Evolutionary conservation across 92 coral and sea anemone species (phyloP).

Genomic region (Parazoanthus swiftii): DNA sequence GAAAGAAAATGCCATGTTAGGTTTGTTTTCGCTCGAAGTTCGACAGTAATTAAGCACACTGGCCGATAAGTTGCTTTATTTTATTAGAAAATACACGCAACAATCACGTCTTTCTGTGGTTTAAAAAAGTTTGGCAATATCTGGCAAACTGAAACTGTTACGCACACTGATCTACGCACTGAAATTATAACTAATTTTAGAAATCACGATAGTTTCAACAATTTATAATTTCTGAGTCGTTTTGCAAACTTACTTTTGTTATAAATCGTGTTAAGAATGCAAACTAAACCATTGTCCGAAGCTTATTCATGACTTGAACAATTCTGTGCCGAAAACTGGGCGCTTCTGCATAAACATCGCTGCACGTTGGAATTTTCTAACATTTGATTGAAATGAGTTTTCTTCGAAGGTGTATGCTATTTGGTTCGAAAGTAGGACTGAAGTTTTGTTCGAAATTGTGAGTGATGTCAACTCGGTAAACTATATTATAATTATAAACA

Average conservation of each 20-base stretch:
- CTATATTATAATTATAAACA: constrained; percentile 12
- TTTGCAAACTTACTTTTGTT: constrained; percentile 10
- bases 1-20: background rate
- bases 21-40: constrained; percentile 14
- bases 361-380: background rate
- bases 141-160: constrained; percentile 7
- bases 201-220: constrained; percentile 9
- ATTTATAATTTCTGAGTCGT: constrained; percentile 12
- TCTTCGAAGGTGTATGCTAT: constrained; percentile 27
- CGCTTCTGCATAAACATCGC: constrained; percentile 7
- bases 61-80: constrained; percentile 20
- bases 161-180: constrained; percentile 13
- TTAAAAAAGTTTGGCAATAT: background rate
- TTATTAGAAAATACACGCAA: constrained; percentile 7
- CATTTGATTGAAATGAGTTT: constrained; percentile 25
- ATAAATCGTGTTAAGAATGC: background rate
- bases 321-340: constrained; percentile 12
- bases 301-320: constrained; percentile 8
- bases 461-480: constrained; percentile 4
- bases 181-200: constrained; percentile 3
- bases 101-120: constrained; percentile 15
- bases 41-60: constrained; percentile 2
- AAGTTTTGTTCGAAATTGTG: constrained; percentile 24
- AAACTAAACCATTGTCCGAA: background rate
- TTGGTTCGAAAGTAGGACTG: constrained; percentile 24